Evolutionary conservation across 2,888 invertebrate species (phyloP), one percentile per base, ranked within the genome.

Genomic region (Athalia rosae): DNA sequence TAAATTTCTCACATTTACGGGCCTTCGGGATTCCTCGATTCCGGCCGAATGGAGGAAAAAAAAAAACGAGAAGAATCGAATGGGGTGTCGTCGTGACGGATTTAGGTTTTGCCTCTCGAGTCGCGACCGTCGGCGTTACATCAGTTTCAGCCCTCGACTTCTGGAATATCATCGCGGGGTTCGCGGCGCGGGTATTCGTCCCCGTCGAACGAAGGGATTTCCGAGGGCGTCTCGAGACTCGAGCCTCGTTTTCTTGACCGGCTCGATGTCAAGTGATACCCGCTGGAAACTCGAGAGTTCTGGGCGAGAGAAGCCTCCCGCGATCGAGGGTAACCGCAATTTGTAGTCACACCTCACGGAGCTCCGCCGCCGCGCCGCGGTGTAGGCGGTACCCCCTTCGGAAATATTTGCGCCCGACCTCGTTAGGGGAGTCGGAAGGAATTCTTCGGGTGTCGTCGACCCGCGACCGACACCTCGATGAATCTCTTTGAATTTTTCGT

Each of bases 211-310:
- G 67, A 11, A 47, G 67, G 53, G 50, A 67, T 53, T 67, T 53
- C 41, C 48, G 50, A 28, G 9, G 53, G 53, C 28, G 48, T 53
- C 48, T 67, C 53, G 4, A 11, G 28, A 28, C 53, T 53, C 50
- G 53, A 67, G 67, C 41, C 53, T 53, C 67, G 41, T 67, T 67
- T 28, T 41, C 50, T 67, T 15, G 66, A 53, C 53, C 67, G 28
- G 4, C 9, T 28, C 28, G 67, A 67, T 53, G 67, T 67, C 67
- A 67, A 67, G 67, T 53, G 67, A 67, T 67, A 53, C 67, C 66
- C 64, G 13, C 67, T 50, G 53, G 67, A 67, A 15, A 67, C 50
- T 53, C 53, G 67, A 67, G 67, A 50, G 41, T 45, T 67, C 41
- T 6, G 41, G 64, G 15, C 28, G 28, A 28, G 28, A 53, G 50